Conservation (phyloP, 1,140 invertebrate genomes). For the Pseudomyrmex flavicornis region DNA sequence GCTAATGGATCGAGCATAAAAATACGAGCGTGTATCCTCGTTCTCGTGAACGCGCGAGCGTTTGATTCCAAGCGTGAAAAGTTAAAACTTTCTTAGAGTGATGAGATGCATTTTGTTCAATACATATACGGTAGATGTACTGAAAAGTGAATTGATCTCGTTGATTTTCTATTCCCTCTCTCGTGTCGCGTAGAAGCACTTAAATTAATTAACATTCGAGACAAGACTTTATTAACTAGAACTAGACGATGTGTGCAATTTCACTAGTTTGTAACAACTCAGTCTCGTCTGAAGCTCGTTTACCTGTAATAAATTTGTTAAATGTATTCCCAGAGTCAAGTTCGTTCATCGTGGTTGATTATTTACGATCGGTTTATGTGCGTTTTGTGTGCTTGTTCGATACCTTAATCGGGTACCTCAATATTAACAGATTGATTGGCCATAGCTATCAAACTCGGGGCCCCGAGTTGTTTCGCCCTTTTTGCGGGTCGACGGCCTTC, state of each 20-base stretch:
- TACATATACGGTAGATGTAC: not conserved
- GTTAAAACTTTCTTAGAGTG: not conserved
- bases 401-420: slow-evolving; percentile 52
- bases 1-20: not conserved
- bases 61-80: not conserved
- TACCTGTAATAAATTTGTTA: slow-evolving; percentile 53
- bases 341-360: slow-evolving; percentile 33
- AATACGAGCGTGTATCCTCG: not conserved
- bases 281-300: not conserved
- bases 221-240: too few species aligned
- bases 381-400: slow-evolving; percentile 42
- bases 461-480: slow-evolving; percentile 55
- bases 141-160: not conserved
- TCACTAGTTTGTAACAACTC: too few species aligned
- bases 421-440: slow-evolving; percentile 61
- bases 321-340: slow-evolving; percentile 24
- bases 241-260: too few species aligned
- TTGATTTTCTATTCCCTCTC: not conserved
- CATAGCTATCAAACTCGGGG: slow-evolving; percentile 40
- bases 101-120: not conserved
- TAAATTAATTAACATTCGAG: not conserved
- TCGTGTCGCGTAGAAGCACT: not conserved
- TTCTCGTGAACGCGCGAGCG: not conserved
- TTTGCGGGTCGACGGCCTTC: slow-evolving; percentile 58
- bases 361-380: slow-evolving; percentile 49